phyloP scores from a whole-genome alignment of 1,140 invertebrate species.

The Sitophilus oryzae region DNA sequence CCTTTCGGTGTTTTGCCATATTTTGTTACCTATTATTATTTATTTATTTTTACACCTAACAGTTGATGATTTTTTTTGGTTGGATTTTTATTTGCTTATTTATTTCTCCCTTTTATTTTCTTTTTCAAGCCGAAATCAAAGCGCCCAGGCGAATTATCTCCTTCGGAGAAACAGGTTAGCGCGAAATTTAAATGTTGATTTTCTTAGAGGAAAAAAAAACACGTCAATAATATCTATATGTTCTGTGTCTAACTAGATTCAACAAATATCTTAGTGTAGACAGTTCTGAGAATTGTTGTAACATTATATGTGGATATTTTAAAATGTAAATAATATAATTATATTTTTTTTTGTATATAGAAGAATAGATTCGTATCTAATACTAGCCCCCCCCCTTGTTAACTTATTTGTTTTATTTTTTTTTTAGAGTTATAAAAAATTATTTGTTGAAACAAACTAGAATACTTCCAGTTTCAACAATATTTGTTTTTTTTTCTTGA shows the following conservation, averaged over 20 bases:
- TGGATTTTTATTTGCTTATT: slow-evolving; percentile 24
- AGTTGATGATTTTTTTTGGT: slow-evolving; percentile 34
- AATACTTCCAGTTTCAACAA: slow-evolving; percentile 12
- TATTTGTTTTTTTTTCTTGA: slow-evolving; percentile 11
- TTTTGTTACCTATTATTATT: too few relatives aligned
- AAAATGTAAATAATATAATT: slow-evolving; percentile 37
- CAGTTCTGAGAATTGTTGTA: slow-evolving; percentile 15
- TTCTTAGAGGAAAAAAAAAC: slow-evolving; percentile 23
- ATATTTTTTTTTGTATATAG: slow-evolving; percentile 32
- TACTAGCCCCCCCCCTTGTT: slow-evolving; percentile 9
- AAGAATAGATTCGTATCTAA: slow-evolving; percentile 33
- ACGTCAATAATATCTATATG: slow-evolving; percentile 38
- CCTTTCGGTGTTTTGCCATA: slow-evolving; percentile 42
- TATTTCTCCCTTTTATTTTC: slow-evolving; percentile 32
- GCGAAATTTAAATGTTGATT: slow-evolving; percentile 29
- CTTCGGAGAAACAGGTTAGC: slow-evolving; percentile 49
- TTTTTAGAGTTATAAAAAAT: slow-evolving; percentile 6
- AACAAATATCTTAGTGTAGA: slow-evolving; percentile 25
- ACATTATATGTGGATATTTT: slow-evolving; percentile 31
- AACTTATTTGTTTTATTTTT: too few relatives aligned
- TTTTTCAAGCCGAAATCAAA: slow-evolving; percentile 46
- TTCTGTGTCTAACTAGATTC: slow-evolving; percentile 42
- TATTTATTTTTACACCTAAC: slow-evolving; percentile 29
- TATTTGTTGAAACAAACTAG: neutral
- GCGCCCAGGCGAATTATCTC: slow-evolving; percentile 49